Conservation (phyloP, 2,888 invertebrate species). For the Agrochola litura region DNA sequence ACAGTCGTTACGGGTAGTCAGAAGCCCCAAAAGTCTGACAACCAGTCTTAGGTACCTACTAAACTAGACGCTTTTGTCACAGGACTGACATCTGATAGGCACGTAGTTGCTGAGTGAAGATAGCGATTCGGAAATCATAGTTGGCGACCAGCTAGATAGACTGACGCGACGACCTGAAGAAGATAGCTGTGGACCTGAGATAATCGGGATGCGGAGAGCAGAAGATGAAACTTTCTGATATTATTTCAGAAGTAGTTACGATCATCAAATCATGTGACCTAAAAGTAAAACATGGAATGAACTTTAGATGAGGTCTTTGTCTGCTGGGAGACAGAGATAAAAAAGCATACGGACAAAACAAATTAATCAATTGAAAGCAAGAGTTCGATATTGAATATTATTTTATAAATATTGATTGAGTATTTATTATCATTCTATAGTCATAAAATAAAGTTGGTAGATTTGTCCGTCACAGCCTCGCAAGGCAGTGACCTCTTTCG, state of each 20-base stretch:
- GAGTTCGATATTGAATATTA: conserved; percentile 4
- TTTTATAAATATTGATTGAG: neutral
- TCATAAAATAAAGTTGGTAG: neutral
- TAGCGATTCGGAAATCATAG: neutral
- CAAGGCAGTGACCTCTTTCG: neutral
- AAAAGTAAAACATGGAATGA: conserved; percentile 13
- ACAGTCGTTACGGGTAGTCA: too few species aligned
- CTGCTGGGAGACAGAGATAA: neutral
- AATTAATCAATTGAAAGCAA: conserved; percentile 12
- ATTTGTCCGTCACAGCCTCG: neutral
- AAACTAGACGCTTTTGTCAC: neutral
- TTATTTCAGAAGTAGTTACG: neutral
- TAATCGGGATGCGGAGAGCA: neutral
- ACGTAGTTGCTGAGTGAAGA: neutral
- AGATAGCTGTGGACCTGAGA: neutral
- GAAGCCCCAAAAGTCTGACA: too few species aligned
- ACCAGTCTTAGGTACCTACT: too few species aligned
- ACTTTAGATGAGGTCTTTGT: conserved; percentile 4
- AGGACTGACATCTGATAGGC: neutral
- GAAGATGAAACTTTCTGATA: neutral
- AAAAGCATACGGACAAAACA: neutral
- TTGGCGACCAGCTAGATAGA: neutral
- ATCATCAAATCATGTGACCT: conserved; percentile 1
- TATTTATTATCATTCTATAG: neutral
- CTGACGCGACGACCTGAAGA: neutral